Base-by-base conservation (phyloP, 2,797 vertebrate genomes). In the Argyrosomus regius region DNA sequence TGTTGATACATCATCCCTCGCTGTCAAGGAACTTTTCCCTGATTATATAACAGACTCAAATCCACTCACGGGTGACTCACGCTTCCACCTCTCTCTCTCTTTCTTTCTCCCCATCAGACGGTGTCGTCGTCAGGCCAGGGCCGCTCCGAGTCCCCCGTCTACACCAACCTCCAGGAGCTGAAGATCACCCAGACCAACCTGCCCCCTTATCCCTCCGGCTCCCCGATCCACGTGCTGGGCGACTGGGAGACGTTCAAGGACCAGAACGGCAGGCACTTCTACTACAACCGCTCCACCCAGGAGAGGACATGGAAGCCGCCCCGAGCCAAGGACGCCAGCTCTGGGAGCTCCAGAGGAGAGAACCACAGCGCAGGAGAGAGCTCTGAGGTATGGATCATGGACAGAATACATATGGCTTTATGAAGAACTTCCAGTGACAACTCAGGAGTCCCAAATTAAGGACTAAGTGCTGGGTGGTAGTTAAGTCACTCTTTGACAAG, bases 171-270 rank as follows among this genome's bases (percentile, higher is more conserved):
- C 46, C 97, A 98, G 90, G 98, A 99, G 83, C 95, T 99, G 94
- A 99, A 99, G 95, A 97, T 98, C 91, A 97, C 96, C 72, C 97
- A 97, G 90, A 96, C 95, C 67, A 92, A 89, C 87, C 89, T 93
- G 62, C 97, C 98, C 9, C 97, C 97, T 0, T 81, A 92, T 61
- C 98, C 98, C 68, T 94, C 94, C 7, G 94, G 93, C 86, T 95
- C 96, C 54, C 97, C 97, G 0, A 72, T 97, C 77, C 96, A 97
- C 77, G 91, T 95, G 56, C 88, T 93, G 74, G 98, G 97, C 10
- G 97, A 99, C 81, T 99, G 98, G 98, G 98, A 99, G 93, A 98
- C 97, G 14, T 95, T 98, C 92, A 97, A 94, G 90, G 97, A 99
- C 83, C 91, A 91, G 3, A 97, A 92, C 67, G 98, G 98, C 80